A percentile compares a stretch with the other conserved stretches of the same genome.
These are phyloP conservation scores for Psilanteris sp. DNA, from an alignment of 1,140 invertebrate species.

Conservation along the genomic window DNA sequence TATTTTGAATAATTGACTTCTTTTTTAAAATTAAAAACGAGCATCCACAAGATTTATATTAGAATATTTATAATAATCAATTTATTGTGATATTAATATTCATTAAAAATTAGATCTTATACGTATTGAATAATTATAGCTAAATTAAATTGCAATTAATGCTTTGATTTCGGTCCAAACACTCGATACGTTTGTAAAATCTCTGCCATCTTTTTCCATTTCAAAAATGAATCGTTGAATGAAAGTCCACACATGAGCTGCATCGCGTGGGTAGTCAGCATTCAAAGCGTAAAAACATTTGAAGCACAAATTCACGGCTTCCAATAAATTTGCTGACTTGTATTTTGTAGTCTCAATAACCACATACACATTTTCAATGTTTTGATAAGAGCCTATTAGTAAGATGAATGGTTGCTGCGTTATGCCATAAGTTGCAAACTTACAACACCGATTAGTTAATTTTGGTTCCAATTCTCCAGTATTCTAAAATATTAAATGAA, in stretches of 20 bases:
- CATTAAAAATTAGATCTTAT: too few relatives aligned
- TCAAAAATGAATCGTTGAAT: constrained; percentile 7
- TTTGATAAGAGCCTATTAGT: background rate
- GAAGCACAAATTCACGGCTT: constrained; percentile 3
- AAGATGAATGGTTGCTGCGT: constrained; percentile 2
- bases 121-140: too few relatives aligned
- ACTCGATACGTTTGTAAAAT: background rate
- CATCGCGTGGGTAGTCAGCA: constrained; percentile 1
- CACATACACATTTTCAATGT: constrained; percentile 2
- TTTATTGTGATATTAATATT: too few relatives aligned
- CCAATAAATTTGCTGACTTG: background rate
- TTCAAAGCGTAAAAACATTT: constrained; percentile 11
- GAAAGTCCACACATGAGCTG: constrained; percentile 2
- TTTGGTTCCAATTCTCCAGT: background rate
- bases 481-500: too few relatives aligned
- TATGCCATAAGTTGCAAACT: background rate
- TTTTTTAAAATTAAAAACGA: too few relatives aligned
- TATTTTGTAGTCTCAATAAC: constrained; percentile 4
- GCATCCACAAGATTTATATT: too few relatives aligned
- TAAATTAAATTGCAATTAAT: too few relatives aligned
- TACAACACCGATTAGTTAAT: background rate
- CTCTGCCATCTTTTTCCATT: background rate
- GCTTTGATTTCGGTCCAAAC: constrained; percentile 8
- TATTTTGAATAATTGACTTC: too few relatives aligned
- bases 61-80: too few relatives aligned